Evolutionary conservation across 2,888 invertebrate species (phyloP), one percentile per base, ranked within the genome.

Genomic region (Heliconius aoede): DNA sequence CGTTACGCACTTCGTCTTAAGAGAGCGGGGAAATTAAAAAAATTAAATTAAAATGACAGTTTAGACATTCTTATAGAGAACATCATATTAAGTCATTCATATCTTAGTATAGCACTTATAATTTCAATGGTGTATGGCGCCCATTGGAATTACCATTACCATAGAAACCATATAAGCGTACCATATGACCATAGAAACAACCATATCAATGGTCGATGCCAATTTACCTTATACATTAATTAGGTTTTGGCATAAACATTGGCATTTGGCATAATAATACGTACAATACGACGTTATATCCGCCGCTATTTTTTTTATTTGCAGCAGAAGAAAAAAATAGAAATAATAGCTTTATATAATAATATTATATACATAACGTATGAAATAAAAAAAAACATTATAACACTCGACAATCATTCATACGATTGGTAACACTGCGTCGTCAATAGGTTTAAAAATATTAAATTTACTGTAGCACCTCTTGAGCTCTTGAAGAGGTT

Each of bases 401-500:
- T 28, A n/a, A 26, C 60, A 61, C 58, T 72, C 24, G 15, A 26
- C 58, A 72, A 24, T 72, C 58, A 40, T n/a, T 55, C 55, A 55
- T 30, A 55, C 30, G 69, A 55, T 28, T 72, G 72, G 72, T 61
- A 60, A 72, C 40, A 36, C 60, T 60, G 72, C 36, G 40, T 26
- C 28, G 21, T 72, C 60, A 72, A 72, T 36, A 21, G 40, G 61
- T 40, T 72, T 72, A 72, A 72, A 72, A 72, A 72, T 72, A 72
- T 72, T 72, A 72, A 60, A 72, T 72, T 72, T 61, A 61, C 61
- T 72, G 9, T 36, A 72, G 72, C 36, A 72, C 30, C 72, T 36
- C 72, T 72, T 36, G 26, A 72, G 26, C 26, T 21, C 40, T 24
- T 60, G 60, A 61, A 69, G 69, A 55, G 69, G 60, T 61, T 36